phyloP scores from a whole-genome alignment of 2,888 invertebrate genomes.

The Antitype chi region DNA sequence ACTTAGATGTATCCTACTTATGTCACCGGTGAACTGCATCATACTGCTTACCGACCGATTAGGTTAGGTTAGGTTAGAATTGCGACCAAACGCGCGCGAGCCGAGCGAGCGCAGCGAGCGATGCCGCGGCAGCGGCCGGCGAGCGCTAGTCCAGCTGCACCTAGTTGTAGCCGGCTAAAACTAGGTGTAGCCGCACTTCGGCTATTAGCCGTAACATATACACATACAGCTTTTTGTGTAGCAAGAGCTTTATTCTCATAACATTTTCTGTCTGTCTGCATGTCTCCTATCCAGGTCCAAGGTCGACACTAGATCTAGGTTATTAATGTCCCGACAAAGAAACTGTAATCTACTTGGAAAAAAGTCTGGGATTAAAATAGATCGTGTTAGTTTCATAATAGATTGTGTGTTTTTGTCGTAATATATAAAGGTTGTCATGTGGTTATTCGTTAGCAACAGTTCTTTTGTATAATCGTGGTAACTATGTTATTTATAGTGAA shows the following conservation, averaged over 20 bases:
- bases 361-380: not conserved
- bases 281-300: conserved; percentile 1
- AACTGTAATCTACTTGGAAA: not conserved
- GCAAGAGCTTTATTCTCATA: not conserved
- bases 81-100: too few relatives aligned
- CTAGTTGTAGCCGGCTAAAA: too few relatives aligned
- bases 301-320: not conserved
- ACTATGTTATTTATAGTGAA: not conserved
- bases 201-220: too few relatives aligned
- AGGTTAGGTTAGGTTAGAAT: too few relatives aligned
- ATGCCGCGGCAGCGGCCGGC: too few relatives aligned
- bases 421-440: not conserved
- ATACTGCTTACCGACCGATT: too few relatives aligned
- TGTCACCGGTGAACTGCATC: too few relatives aligned
- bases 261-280: not conserved
- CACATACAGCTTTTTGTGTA: not conserved
- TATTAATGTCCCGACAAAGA: not conserved
- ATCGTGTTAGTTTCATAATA: not conserved
- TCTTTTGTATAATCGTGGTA: not conserved
- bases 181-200: too few relatives aligned
- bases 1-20: too few relatives aligned
- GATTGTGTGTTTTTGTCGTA: not conserved
- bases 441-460: not conserved
- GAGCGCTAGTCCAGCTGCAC: too few relatives aligned
- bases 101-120: too few relatives aligned